phyloP scores from a whole-genome alignment of 2,113 vertebrate genomes.

The Donacobius atricapilla region DNA sequence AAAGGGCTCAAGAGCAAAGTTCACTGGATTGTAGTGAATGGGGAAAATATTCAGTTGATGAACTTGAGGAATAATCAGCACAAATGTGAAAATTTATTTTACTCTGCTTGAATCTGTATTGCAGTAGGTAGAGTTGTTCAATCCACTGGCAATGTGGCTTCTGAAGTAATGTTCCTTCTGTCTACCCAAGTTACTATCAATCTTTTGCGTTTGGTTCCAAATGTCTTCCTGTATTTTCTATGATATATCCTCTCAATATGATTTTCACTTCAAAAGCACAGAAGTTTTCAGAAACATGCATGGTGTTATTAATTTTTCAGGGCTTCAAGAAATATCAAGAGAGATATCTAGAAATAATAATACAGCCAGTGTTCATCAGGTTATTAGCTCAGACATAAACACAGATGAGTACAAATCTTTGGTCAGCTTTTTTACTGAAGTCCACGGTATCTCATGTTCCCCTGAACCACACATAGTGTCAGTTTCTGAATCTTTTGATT shows the following conservation, averaged over 20 bases:
- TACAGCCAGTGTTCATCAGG: background rate
- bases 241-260: background rate
- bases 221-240: background rate
- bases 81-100: background rate
- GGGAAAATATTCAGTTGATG: background rate
- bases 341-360: background rate
- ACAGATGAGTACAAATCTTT: background rate
- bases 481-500: background rate
- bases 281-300: background rate
- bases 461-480: background rate
- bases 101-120: background rate
- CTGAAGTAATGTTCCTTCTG: background rate
- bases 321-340: background rate
- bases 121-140: background rate
- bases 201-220: background rate
- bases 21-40: background rate
- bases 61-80: background rate
- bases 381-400: background rate
- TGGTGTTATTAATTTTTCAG: background rate
- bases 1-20: background rate
- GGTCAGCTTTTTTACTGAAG: background rate
- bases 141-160: rapidly evolving
- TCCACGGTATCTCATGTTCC: background rate
- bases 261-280: background rate
- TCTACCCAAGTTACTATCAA: background rate